These are phyloP conservation scores for Platycheirus albimanus DNA, from an alignment of 2,888 invertebrate genomes.

Conservation along the genomic window DNA sequence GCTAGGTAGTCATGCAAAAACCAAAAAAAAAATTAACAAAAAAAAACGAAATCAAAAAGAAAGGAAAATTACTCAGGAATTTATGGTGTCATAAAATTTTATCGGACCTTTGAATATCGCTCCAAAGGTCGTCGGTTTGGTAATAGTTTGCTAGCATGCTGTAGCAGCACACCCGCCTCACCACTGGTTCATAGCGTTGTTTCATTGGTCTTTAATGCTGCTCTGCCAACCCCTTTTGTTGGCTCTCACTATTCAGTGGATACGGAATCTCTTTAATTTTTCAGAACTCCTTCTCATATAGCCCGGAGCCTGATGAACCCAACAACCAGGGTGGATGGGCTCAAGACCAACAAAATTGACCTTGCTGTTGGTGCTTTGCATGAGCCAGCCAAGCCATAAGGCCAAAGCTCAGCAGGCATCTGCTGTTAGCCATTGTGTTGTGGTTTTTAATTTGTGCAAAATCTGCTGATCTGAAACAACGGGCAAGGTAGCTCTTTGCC, in stretches of 20 bases:
- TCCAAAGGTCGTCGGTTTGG: conserved; percentile 54
- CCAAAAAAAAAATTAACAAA: too few species aligned
- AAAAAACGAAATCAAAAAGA: too few species aligned
- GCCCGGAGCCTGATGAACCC: too few species aligned
- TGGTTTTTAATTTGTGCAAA: too few species aligned
- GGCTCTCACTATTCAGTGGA: neutral
- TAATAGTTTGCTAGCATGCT: conserved; percentile 69
- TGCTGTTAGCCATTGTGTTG: too few species aligned
- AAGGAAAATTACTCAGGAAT: conserved; percentile 66
- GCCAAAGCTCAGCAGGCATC: conserved; percentile 30
- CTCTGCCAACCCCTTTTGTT: conserved; percentile 46
- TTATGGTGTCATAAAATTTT: conserved; percentile 73
- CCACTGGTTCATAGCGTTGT: neutral
- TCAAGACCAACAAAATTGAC: conserved; percentile 37
- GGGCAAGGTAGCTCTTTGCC: too few species aligned
- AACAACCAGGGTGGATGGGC: conserved; percentile 4
- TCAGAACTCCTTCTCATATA: too few species aligned
- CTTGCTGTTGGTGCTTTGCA: conserved; percentile 50
- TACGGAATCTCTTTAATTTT: conserved; percentile 57
- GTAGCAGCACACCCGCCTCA: neutral
- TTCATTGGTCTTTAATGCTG: conserved; percentile 32
- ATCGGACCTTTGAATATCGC: conserved; percentile 73
- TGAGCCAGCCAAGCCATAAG: conserved; percentile 17
- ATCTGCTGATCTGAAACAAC: too few species aligned
- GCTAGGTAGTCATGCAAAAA: conserved; percentile 10